Evolutionary conservation across 2,888 invertebrate species (phyloP), one percentile per base, ranked within the genome.

Genomic region (Polylopha cassiicola): DNA sequence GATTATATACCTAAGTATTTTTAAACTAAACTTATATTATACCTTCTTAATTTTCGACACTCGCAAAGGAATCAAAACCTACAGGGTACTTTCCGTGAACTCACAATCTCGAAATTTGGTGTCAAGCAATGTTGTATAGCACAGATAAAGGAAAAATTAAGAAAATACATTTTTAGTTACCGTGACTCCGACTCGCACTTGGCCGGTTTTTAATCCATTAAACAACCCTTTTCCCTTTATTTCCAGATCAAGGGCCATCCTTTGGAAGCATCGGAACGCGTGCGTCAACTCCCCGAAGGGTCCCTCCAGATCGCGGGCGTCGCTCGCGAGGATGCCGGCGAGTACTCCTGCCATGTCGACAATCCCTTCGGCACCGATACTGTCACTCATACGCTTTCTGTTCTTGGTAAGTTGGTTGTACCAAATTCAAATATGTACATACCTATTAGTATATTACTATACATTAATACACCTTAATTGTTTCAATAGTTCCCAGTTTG

Each of bases 331-430:
- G 97, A 98, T 79, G 95, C 95, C 37, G 97, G 96, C 37, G 97
- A 97, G 76, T 98, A 98, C 72, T 93, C 95, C 0, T 98, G 98
- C 76, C 92, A 92, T 57, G 97, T 96, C 9, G 94, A 95, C 69
- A 98, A 98, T 76, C 91, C 92, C 13, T 95, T 95, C 72, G 97
- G 97, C 31, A 93, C 95, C 54, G 97, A 97, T 64, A 94, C 95
- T 8, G 95, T 97, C 32, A 94, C 94, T 0, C 96, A 97, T 73
- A 92, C 93, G 39, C 88, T 98, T 34, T 90, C 95, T 48, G 95
- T 98, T 0, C 92, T 94, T 57, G 93, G 93, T 92, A 64, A 61
- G 63, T 36, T 16, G 20, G n/a, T 26, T 11, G 15, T 30, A 11
- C 10, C n/a, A 15, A 20, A 37, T 23, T 6, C 4, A 13, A n/a